Evolutionary conservation across 2,113 vertebrate species (phyloP).

Genomic region (Manacus vitellinus): DNA sequence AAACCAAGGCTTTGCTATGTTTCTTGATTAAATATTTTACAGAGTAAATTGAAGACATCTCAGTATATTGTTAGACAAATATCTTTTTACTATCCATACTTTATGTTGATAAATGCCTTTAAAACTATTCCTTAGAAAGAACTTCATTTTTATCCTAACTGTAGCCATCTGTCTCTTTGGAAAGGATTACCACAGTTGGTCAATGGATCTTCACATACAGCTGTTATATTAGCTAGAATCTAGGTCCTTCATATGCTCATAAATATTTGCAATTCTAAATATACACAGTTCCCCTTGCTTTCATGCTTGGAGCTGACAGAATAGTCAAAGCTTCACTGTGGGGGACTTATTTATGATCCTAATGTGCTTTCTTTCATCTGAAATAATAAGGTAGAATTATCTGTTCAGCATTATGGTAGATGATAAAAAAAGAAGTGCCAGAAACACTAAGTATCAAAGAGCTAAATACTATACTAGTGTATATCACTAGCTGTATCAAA

Average conservation of each 20-base stretch:
- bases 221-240: neutral
- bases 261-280: neutral
- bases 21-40: neutral
- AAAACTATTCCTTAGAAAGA: neutral
- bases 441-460: neutral
- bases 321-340: neutral
- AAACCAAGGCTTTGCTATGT: neutral
- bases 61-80: neutral
- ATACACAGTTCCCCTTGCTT: neutral
- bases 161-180: neutral
- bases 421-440: neutral
- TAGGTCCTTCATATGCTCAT: neutral
- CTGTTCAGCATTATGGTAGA: neutral
- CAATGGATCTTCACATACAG: neutral
- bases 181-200: neutral
- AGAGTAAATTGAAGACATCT: neutral
- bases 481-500: neutral
- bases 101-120: slow-evolving; percentile 17
- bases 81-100: neutral
- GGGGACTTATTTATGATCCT: neutral
- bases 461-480: neutral
- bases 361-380: neutral
- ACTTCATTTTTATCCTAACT: neutral
- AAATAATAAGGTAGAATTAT: neutral
- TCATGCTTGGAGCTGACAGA: neutral